A percentile compares a stretch with the other conserved stretches of the same genome.
Evolutionary conservation across 2,797 vertebrate species (phyloP).

Genomic region (Pantherophis alleghaniensis): DNA sequence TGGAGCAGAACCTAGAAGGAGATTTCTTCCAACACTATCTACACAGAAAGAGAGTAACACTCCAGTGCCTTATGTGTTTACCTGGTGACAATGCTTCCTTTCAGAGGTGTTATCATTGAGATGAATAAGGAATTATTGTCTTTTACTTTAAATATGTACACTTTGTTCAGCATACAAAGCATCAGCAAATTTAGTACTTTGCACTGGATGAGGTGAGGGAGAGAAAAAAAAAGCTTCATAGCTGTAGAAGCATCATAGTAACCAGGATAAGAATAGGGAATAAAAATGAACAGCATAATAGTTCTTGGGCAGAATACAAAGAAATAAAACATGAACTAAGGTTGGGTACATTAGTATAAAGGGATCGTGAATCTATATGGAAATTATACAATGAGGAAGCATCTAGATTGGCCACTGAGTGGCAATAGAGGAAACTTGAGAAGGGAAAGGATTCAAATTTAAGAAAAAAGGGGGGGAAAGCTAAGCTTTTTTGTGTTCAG

Average conservation of each 20-base stretch:
- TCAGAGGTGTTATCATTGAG: background rate
- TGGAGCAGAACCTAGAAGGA: too few relatives aligned
- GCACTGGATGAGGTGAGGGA: background rate
- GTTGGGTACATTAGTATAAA: background rate
- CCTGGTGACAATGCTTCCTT: background rate
- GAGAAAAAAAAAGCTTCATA: background rate
- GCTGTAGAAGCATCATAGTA: background rate
- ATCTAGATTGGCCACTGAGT: background rate
- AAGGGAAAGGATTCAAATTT: background rate
- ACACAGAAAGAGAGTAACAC: background rate
- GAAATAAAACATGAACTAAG: background rate
- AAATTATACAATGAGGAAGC: background rate
- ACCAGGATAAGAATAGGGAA: background rate
- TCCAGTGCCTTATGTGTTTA: background rate
- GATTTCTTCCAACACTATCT: background rate
- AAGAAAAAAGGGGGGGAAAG: background rate
- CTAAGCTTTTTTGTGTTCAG: background rate
- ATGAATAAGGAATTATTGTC: background rate
- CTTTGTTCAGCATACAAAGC: slow-evolving; percentile 9
- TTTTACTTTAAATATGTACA: slow-evolving; percentile 23
- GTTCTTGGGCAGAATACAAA: background rate
- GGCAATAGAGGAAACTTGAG: slow-evolving; percentile 18
- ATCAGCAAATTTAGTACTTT: slow-evolving; percentile 13
- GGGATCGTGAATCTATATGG: background rate
- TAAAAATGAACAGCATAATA: rapidly evolving